phyloP scores from a whole-genome alignment of 2,888 invertebrate genomes.

The Eupelmus urozonus region DNA sequence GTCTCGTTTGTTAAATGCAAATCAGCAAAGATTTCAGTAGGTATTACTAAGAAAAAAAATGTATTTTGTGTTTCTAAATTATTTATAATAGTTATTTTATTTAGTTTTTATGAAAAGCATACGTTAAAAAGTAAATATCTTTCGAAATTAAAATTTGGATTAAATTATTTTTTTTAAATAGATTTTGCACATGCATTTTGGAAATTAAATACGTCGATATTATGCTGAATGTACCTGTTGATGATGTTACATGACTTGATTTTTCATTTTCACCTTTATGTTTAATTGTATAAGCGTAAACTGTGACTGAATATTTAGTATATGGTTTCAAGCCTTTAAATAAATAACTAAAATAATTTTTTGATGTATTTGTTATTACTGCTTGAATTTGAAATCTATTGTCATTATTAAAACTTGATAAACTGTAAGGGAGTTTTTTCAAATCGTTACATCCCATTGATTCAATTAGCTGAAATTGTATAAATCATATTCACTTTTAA shows the following conservation, averaged over 20 bases:
- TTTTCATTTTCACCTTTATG: slow-evolving; percentile 37
- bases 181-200: too few relatives aligned
- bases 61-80: too few relatives aligned
- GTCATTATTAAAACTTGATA: neutral
- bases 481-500: too few relatives aligned
- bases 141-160: too few relatives aligned
- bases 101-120: neutral
- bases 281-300: slow-evolving; percentile 60
- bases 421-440: neutral
- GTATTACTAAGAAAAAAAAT: slow-evolving; percentile 59
- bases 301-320: slow-evolving; percentile 56
- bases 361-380: slow-evolving; percentile 1
- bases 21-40: slow-evolving; percentile 61
- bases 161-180: too few relatives aligned
- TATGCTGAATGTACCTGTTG: slow-evolving; percentile 35
- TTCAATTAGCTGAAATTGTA: slow-evolving; percentile 45
- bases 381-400: neutral
- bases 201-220: too few relatives aligned
- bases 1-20: slow-evolving; percentile 49
- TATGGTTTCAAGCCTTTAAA: slow-evolving; percentile 62
- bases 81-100: too few relatives aligned
- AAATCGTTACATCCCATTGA: slow-evolving; percentile 53
- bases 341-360: slow-evolving; percentile 22
- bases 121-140: too few relatives aligned
- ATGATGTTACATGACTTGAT: slow-evolving; percentile 32